Evolutionary conservation across 1,140 invertebrate genomes (phyloP), one percentile per base, ranked within the genome.

Genomic region (Pissodes strobi): DNA sequence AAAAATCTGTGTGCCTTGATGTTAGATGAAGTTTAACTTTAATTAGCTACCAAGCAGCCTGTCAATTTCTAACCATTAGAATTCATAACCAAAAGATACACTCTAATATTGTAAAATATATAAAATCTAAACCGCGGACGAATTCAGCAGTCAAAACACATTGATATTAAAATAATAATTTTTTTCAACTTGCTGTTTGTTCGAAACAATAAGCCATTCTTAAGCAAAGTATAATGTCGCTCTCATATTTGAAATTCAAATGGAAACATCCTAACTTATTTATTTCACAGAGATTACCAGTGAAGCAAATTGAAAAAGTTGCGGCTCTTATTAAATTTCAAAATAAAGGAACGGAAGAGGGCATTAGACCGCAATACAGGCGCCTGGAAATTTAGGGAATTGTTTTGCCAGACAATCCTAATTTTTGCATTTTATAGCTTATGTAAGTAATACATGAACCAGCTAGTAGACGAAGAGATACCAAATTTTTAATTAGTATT

Each of bases 161-260:
- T 2, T 37, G 13, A 12, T 37, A 37, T 37, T 37, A 12, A 37
- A 37, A 37, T 37, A 37, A 37, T 12, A 37, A 2, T 12, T 13
- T 9, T 13, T 12, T 37, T 37, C 2, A 9, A 37, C 30, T 37
- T 37, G 9, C 30, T 1, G n/a, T 45, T 15, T 19, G 18, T 15
- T 10, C n/a, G 18, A 49, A 49, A 18, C 46, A 49, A 49, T 49
- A 18, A 21, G 18, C 46, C 19, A 25, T 49, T 49, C 12, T 49
- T 49, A 49, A 49, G 25, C 18, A 22, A 49, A n/a, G 22, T 15
- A 49, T 25, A 25, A 18, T 3, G 46, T 49, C 46, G 46, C 18
- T 21, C 18, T 49, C 46, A 25, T 49, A 52, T 52, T 52, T 52
- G 49, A 55, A 55, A 21, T 55, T 55, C 52, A 55, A 55, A 55